A percentile compares a stretch with the other conserved stretches of the same genome.
phyloP scores from a whole-genome alignment of 2,113 vertebrate species.

The Neodontobutis hainanensis region DNA sequence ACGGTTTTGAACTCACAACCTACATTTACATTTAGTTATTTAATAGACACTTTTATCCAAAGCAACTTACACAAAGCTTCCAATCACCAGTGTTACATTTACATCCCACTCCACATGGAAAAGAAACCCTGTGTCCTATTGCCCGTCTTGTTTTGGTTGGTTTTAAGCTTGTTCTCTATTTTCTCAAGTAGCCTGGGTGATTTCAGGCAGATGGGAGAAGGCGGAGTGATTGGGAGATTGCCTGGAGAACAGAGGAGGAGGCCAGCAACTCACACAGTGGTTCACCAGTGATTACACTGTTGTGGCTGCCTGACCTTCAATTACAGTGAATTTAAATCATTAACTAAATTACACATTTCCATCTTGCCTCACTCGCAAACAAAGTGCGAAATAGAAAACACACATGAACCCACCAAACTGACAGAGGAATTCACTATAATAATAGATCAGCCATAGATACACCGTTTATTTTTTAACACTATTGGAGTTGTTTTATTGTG shows the following conservation, averaged over 20 bases:
- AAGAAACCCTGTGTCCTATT: conserved; percentile 29
- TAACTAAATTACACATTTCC: conserved; percentile 27
- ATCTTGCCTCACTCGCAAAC: conserved; percentile 12
- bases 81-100: no score
- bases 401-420: background rate
- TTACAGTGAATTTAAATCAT: conserved; percentile 33
- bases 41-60: no score
- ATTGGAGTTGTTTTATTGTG: no score
- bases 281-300: conserved; percentile 45
- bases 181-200: conserved; percentile 46
- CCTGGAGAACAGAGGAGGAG: conserved; percentile 44
- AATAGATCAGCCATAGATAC: no score
- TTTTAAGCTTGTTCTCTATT: conserved; percentile 39
- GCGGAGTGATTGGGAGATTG: conserved; percentile 44
- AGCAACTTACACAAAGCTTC: no score
- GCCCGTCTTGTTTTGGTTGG: conserved; percentile 24
- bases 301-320: conserved; percentile 47
- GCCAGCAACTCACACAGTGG: conserved; percentile 37
- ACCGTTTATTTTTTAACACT: no score
- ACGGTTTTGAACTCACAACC: background rate
- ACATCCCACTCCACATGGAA: conserved; percentile 5
- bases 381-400: background rate
- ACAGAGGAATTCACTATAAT: background rate
- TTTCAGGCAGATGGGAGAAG: conserved; percentile 59
- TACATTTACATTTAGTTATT: no score